phyloP scores from a whole-genome alignment of 1,140 invertebrate species.

The Metopolophium dirhodum region DNA sequence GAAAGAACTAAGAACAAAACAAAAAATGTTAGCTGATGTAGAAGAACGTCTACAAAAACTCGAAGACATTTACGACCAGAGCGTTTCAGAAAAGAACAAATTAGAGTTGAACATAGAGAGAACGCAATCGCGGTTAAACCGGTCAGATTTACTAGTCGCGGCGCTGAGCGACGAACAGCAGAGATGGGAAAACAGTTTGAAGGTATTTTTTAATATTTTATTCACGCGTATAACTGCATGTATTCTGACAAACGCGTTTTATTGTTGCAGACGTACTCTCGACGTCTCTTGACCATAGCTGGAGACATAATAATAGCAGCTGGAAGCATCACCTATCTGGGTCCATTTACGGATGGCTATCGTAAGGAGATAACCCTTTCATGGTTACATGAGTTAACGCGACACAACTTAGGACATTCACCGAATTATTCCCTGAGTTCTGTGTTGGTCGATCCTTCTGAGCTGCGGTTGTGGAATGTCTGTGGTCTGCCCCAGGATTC shows the following conservation, averaged over 20 bases:
- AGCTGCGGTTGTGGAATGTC: slow-evolving; percentile 83
- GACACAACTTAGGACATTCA: slow-evolving; percentile 74
- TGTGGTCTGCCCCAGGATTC: slow-evolving; percentile 81
- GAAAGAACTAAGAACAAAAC: slow-evolving; percentile 76
- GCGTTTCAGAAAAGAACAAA: slow-evolving; percentile 68
- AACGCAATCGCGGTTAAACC: slow-evolving; percentile 77
- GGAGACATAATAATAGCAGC: slow-evolving; percentile 85
- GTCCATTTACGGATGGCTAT: slow-evolving; percentile 81
- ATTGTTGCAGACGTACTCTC: not conserved
- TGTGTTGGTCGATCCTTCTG: slow-evolving; percentile 81
- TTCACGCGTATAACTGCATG: not conserved
- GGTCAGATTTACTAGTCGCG: slow-evolving; percentile 82
- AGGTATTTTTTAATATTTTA: slow-evolving; percentile 64
- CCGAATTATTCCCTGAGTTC: slow-evolving; percentile 72
- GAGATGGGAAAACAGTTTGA: slow-evolving; percentile 62
- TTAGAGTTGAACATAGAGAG: slow-evolving; percentile 73
- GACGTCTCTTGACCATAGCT: slow-evolving; percentile 58
- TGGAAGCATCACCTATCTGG: slow-evolving; percentile 85
- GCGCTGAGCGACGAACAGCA: slow-evolving; percentile 78
- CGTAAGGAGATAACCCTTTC: slow-evolving; percentile 71
- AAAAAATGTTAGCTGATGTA: slow-evolving; percentile 75
- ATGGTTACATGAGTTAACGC: slow-evolving; percentile 73
- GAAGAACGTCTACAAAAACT: slow-evolving; percentile 74
- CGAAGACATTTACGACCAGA: slow-evolving; percentile 72
- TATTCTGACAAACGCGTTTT: not conserved